These are phyloP conservation scores for Sinocyclocheilus anshuiensis DNA, from an alignment of 2,113 vertebrate species.

Conservation along the genomic window DNA sequence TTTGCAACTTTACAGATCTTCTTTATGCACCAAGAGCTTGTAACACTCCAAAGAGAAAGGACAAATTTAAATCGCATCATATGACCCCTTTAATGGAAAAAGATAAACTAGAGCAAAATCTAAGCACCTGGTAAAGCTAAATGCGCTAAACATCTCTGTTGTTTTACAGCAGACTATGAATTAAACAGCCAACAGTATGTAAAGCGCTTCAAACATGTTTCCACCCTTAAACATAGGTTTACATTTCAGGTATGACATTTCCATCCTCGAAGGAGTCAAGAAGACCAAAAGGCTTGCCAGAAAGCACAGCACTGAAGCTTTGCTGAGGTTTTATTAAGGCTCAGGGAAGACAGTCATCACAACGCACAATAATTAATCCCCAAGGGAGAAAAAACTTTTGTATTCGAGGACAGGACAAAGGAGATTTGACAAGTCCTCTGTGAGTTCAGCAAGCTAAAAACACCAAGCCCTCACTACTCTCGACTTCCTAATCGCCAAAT, in stretches of 20 bases:
- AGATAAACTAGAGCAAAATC: background rate
- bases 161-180: no score
- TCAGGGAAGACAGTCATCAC: constrained; percentile 18
- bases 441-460: constrained; percentile 42
- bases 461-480: background rate
- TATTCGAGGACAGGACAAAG: constrained; percentile 63
- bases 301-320: constrained; percentile 8
- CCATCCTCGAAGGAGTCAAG: background rate
- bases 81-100: background rate
- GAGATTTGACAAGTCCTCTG: constrained; percentile 44
- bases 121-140: background rate
- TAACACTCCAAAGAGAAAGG: no score
- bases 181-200: background rate
- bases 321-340: constrained; percentile 6
- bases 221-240: background rate
- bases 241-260: background rate
- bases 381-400: constrained; percentile 69
- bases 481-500: constrained; percentile 22
- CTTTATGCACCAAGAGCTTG: no score
- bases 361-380: constrained; percentile 73
- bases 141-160: background rate
- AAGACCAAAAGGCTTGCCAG: background rate
- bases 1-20: no score
- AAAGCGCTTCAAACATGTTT: background rate
- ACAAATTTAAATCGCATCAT: no score